phyloP scores from a whole-genome alignment of 2,113 vertebrate genomes.

The Calonectris borealis region DNA sequence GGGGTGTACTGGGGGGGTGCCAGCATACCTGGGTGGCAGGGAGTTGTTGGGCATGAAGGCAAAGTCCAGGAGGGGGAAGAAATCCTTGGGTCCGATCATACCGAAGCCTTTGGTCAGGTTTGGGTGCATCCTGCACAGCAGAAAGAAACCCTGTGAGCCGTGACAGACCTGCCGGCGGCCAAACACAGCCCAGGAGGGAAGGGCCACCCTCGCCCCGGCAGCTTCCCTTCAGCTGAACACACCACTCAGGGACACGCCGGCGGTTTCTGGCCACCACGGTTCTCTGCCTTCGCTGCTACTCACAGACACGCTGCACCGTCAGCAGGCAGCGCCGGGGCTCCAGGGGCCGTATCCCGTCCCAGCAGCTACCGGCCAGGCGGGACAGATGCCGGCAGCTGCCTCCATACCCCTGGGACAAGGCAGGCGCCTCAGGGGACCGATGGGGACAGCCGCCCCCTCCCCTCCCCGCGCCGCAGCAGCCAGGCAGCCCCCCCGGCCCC shows the following conservation, averaged over 20 bases:
- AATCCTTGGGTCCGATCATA: slow-evolving; percentile 94
- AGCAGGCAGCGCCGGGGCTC: not conserved
- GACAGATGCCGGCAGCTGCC: not conserved
- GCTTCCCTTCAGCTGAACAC: too few relatives aligned
- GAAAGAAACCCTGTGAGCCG: accelerated
- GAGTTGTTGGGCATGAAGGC: slow-evolving; percentile 98
- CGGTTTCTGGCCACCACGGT: not conserved
- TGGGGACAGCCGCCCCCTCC: not conserved
- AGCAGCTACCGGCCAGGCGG: not conserved
- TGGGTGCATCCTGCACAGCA: slow-evolving; percentile 80
- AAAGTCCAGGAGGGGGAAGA: slow-evolving; percentile 95
- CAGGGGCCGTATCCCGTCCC: not conserved
- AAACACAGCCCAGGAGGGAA: accelerated
- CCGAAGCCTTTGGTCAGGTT: slow-evolving; percentile 96
- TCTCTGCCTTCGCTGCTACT: not conserved
- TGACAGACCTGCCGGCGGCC: accelerated
- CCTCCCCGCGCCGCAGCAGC: not conserved
- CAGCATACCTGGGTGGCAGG: slow-evolving; percentile 80
- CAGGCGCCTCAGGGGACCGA: not conserved
- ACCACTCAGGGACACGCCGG: not conserved
- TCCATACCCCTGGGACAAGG: not conserved
- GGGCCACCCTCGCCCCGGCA: accelerated
- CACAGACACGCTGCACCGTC: not conserved
- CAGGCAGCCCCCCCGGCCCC: not conserved
- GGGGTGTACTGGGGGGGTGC: not conserved